Percentiles rank a stretch among this genome's conserved stretches.
Evolutionary conservation across 2,113 vertebrate genomes (phyloP).

Genomic region (Percopsis transmontana): DNA sequence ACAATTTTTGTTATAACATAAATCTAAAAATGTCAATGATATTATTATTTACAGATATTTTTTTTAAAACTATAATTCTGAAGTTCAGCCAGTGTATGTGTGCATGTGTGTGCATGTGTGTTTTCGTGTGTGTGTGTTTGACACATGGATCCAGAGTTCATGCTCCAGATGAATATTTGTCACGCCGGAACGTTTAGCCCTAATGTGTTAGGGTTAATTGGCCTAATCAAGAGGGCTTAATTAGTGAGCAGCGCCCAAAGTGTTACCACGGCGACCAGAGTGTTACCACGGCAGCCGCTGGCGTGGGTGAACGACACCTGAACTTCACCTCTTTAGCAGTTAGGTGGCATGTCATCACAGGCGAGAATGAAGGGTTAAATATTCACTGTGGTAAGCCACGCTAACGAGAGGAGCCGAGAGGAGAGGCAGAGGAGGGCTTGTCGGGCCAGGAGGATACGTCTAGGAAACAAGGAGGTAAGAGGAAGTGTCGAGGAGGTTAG

Average conservation of each 20-base stretch:
- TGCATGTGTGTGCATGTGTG: not conserved
- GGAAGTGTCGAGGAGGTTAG: not conserved
- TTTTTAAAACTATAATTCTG: too few species aligned
- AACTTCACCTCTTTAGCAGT: constrained; percentile 70
- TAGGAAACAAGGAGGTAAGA: not conserved
- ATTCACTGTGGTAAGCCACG: constrained; percentile 41
- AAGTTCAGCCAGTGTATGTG: not conserved
- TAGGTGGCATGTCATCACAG: constrained; percentile 49
- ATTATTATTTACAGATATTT: too few species aligned
- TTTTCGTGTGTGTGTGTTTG: not conserved
- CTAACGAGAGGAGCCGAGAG: not conserved
- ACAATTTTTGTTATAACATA: too few species aligned
- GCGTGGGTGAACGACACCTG: constrained; percentile 56
- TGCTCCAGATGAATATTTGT: constrained; percentile 41
- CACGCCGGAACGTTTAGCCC: constrained; percentile 63
- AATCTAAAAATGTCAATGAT: too few species aligned
- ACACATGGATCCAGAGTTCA: constrained; percentile 19
- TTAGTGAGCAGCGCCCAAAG: constrained; percentile 52
- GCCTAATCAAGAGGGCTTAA: constrained; percentile 83
- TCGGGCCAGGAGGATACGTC: not conserved
- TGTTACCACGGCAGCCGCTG: constrained; percentile 67
- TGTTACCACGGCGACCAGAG: constrained; percentile 54
- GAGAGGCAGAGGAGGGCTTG: not conserved
- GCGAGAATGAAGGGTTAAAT: constrained; percentile 62
- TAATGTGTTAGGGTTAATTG: constrained; percentile 83